phyloP scores from a whole-genome alignment of 2,113 vertebrate species.

The Arizona elegans region DNA sequence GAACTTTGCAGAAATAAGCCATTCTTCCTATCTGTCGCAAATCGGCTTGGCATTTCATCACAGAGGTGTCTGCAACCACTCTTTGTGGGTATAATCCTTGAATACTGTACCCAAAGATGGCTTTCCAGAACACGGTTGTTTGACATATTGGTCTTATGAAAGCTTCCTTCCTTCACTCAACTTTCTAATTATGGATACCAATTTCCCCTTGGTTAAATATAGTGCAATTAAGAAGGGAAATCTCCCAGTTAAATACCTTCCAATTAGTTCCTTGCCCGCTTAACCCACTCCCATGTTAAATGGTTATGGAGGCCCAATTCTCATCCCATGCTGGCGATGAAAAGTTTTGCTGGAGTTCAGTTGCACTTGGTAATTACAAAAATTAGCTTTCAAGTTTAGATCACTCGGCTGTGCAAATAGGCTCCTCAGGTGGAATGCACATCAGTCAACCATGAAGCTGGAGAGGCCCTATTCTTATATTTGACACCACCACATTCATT shows the following conservation, averaged over 20 bases:
- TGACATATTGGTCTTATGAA: neutral
- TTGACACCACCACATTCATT: conserved; percentile 26
- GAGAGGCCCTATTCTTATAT: conserved; percentile 50
- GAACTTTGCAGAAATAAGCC: neutral
- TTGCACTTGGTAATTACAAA: conserved; percentile 71
- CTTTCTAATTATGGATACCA: conserved; percentile 27
- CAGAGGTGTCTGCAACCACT: neutral
- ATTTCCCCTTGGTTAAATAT: conserved; percentile 50
- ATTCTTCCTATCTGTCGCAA: neutral
- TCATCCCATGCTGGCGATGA: conserved; percentile 61
- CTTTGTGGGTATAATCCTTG: neutral
- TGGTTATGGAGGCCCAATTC: conserved; percentile 60
- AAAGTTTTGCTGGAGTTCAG: conserved; percentile 67
- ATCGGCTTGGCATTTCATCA: neutral
- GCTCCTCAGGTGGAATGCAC: conserved; percentile 57
- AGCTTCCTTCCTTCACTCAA: conserved; percentile 33
- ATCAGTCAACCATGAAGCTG: conserved; percentile 45
- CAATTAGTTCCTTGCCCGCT: conserved; percentile 45
- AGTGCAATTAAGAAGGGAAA: conserved; percentile 32
- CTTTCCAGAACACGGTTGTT: neutral
- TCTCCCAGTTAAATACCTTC: conserved; percentile 40
- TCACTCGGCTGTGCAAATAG: conserved; percentile 66
- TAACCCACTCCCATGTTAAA: conserved; percentile 41
- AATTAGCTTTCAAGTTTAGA: conserved; percentile 73
- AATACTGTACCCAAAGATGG: neutral